Percentiles rank a stretch among this genome's conserved stretches.
phyloP scores from a whole-genome alignment of 2,113 vertebrate species.

The Neolamprologus caudopunctatus region DNA sequence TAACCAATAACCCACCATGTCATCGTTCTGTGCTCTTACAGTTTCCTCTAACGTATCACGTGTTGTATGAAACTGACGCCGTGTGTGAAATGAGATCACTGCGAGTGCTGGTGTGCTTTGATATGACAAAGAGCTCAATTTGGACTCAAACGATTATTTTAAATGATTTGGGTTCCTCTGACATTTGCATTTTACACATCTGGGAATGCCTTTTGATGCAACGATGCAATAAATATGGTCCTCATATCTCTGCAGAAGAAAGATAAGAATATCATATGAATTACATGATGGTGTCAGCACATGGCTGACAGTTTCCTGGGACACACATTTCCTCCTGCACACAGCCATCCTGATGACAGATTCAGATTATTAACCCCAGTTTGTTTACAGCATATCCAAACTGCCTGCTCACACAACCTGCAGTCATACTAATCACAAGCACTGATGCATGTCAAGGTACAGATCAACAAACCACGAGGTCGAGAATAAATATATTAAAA shows the following conservation, averaged over 20 bases:
- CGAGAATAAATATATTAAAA: neutral
- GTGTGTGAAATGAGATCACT: neutral
- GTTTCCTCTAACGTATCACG: neutral
- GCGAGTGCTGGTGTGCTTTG: neutral
- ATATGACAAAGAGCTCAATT: neutral
- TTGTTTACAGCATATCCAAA: neutral
- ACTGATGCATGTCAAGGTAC: neutral
- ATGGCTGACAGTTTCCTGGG: neutral
- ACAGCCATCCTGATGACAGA: neutral
- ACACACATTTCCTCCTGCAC: neutral
- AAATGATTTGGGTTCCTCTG: neutral
- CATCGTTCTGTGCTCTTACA: neutral
- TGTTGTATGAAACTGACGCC: rapidly evolving
- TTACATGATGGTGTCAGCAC: neutral
- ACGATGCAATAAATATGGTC: neutral
- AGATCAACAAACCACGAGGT: neutral
- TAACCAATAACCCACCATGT: neutral
- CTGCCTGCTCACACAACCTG: neutral
- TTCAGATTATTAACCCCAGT: neutral
- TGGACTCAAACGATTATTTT: neutral
- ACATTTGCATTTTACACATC: neutral
- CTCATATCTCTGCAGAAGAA: neutral
- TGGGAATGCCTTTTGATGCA: neutral
- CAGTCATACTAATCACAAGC: neutral
- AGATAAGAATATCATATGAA: neutral